Conservation (phyloP, 2,888 invertebrate species). For the Malthinus flaveolus region DNA sequence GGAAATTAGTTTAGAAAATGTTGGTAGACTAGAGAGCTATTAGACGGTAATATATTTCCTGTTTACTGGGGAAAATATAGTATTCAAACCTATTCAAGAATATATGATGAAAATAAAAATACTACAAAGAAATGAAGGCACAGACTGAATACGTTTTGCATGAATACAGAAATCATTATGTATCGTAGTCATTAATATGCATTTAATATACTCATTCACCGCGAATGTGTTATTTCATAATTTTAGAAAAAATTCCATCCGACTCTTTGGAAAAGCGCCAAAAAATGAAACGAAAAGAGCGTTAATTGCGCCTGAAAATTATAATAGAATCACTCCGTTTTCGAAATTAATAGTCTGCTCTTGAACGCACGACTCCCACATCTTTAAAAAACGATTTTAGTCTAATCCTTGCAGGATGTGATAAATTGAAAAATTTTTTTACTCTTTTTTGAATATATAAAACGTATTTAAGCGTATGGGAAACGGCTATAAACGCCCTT, state of each 20-base stretch:
- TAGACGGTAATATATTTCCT: conserved; percentile 16
- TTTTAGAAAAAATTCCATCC: too few relatives aligned
- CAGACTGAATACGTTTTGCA: conserved; percentile 28
- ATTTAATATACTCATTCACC: too few relatives aligned
- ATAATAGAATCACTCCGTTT: too few relatives aligned
- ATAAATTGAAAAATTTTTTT: not conserved
- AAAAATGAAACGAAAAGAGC: too few relatives aligned
- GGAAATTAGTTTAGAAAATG: too few relatives aligned
- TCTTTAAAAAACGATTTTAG: not conserved
- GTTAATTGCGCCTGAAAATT: too few relatives aligned
- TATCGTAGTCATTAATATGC: not conserved
- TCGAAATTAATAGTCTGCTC: too few relatives aligned
- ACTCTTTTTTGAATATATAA: conserved; percentile 15
- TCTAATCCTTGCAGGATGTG: conserved; percentile 8
- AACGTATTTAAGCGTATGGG: conserved; percentile 12
- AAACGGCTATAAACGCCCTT: conserved; percentile 23
- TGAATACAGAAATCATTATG: conserved; percentile 15
- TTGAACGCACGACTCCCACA: not conserved
- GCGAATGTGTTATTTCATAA: too few relatives aligned
- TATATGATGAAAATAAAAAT: conserved; percentile 11
- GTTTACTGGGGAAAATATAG: conserved; percentile 18
- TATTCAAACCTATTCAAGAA: conserved; percentile 23
- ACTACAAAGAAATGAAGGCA: conserved; percentile 21
- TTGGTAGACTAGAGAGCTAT: too few relatives aligned
- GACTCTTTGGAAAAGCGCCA: too few relatives aligned